A percentile compares a stretch with the other conserved stretches of the same genome.
Conservation (phyloP, 2,797 vertebrate species). For the Dryobates pubescens region DNA sequence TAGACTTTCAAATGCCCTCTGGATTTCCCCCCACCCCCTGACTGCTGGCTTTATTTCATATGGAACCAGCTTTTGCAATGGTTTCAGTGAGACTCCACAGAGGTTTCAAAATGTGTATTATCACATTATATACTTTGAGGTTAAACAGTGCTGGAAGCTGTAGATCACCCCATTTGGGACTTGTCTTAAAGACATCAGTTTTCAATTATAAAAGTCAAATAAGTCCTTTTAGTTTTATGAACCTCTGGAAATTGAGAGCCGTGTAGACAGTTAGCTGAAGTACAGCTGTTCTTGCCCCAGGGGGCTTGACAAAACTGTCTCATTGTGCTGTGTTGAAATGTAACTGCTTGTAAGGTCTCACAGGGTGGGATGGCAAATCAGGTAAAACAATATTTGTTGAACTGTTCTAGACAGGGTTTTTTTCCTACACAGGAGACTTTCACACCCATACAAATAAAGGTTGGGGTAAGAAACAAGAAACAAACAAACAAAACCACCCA, state of each 20-base stretch:
- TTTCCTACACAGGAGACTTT: neutral
- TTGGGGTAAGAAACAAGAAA: neutral
- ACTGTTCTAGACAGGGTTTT: neutral
- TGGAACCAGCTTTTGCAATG: neutral
- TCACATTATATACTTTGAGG: constrained; percentile 42
- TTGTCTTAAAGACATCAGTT: constrained; percentile 57
- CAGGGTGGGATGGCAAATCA: neutral
- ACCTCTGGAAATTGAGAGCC: neutral
- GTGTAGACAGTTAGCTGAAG: neutral
- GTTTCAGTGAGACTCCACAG: neutral
- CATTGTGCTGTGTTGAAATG: neutral
- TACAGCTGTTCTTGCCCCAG: neutral
- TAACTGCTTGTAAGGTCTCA: neutral
- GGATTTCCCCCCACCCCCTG: neutral
- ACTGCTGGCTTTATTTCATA: neutral
- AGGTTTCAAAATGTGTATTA: neutral
- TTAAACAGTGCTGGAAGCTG: constrained; percentile 71
- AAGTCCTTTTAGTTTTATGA: constrained; percentile 50
- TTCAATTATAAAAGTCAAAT: constrained; percentile 73
- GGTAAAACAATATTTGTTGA: neutral
- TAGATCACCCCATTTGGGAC: constrained; percentile 66
- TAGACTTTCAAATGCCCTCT: constrained; percentile 12
- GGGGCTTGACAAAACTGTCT: neutral
- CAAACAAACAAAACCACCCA: neutral
- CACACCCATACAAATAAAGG: neutral